Evolutionary conservation across 2,113 vertebrate genomes (phyloP), one percentile per base, ranked within the genome.

Genomic region (Rhodinocichla rosea): DNA sequence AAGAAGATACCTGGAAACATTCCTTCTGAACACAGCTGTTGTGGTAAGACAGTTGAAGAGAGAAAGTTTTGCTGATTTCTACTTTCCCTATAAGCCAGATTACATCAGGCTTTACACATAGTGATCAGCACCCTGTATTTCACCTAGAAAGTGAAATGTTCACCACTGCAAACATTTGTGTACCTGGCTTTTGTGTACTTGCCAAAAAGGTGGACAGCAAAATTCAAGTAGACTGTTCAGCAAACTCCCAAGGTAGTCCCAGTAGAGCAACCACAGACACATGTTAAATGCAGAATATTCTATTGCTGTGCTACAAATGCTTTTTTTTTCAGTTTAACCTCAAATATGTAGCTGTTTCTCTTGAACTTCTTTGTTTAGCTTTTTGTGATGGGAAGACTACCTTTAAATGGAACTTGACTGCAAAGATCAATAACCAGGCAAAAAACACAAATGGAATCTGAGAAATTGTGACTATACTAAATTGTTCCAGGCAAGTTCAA

Each of bases 391-490:
- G 92, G 76, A 94, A 98, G 57, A 89, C 53, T 96, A 92, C 83
- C 73, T 98, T 73, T 64, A 73, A 33, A 75, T 87, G 95, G 97
- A 97, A 98, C 67, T 83, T 98, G 40, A 78, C 93, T 53, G 95
- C 94, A 65, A 96, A 96, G 83, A 96, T 97, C 89, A 97, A 95
- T 65, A 97, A 97, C 83, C 94, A 92, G 60, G 71, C 39, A 55
- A 97, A 96, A 90, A 97, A 27, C 35, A 75, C 33, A 76, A 97
- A 97, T 32, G 95, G 96, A 76, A 97, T 97, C 28, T 71, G 90
- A 65, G 94, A 98, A 80, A 81, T 96, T 84, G 65, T 97, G 50
- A 74, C 94, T n/a, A 73, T 95, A 90, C 77, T 92, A 32, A 97
- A 88, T 62, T 93, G 76, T 89, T 89, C 74, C 15, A 97, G 96